Conservation (phyloP, 2,888 invertebrate genomes). For the Carterocephalus palaemon region DNA sequence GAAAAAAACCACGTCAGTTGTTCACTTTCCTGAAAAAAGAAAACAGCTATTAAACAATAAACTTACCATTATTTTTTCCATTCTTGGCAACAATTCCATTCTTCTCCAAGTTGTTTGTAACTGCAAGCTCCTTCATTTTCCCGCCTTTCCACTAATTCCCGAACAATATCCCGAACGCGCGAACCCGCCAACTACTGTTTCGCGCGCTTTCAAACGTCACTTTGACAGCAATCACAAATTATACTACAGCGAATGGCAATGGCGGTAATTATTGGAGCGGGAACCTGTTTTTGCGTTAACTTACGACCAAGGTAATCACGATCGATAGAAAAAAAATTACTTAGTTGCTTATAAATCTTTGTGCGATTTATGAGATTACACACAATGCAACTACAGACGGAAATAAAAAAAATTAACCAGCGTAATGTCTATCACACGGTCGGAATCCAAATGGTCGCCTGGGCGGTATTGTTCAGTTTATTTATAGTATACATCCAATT, state of each 20-base stretch:
- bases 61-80: conserved; percentile 61
- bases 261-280: conserved; percentile 47
- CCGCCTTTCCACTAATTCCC: conserved; percentile 32
- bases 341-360: conserved; percentile 12
- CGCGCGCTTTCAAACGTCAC: conserved; percentile 69
- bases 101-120: conserved; percentile 50
- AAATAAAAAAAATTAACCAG: conserved; percentile 25
- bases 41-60: no score
- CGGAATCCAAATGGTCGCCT: conserved; percentile 15
- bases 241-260: conserved; percentile 47
- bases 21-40: neutral
- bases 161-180: conserved; percentile 11
- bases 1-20: no score
- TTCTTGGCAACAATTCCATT: conserved; percentile 60
- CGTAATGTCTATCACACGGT: conserved; percentile 15
- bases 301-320: conserved; percentile 61
- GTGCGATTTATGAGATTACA: conserved; percentile 15
- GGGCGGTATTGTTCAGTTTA: conserved; percentile 14
- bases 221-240: conserved; percentile 52
- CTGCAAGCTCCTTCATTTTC: conserved; percentile 64
- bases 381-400: conserved; percentile 14
- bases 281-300: conserved; percentile 42
- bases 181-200: conserved; percentile 33
- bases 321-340: conserved; percentile 39
- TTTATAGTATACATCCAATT: conserved; percentile 20